Evolutionary conservation across 2,113 vertebrate genomes (phyloP).

Genomic region (Heteronetta atricapilla): DNA sequence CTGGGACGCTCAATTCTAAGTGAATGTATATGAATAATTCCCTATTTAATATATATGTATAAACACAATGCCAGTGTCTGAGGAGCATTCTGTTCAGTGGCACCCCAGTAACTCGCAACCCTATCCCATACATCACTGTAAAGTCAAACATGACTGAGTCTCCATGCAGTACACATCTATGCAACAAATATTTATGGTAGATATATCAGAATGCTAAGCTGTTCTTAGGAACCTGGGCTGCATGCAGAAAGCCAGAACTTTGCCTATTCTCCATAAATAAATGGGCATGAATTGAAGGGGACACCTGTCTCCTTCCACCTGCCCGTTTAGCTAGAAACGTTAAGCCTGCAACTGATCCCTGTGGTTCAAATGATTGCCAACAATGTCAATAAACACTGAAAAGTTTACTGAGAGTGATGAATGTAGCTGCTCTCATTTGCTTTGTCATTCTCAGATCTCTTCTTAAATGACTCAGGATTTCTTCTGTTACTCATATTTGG

Average conservation of each 20-base stretch:
- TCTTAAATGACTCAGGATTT: neutral
- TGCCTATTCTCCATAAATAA: neutral
- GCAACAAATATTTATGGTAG: neutral
- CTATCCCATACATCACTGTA: neutral
- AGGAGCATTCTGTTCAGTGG: neutral
- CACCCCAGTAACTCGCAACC: neutral
- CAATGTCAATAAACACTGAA: neutral
- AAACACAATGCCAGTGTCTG: neutral
- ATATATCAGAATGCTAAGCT: neutral
- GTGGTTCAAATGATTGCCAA: neutral
- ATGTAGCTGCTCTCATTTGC: neutral
- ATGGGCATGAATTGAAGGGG: neutral
- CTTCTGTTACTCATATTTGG: neutral
- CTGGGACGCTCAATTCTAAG: neutral
- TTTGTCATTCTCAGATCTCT: neutral
- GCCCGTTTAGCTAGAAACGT: neutral
- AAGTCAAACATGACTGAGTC: neutral
- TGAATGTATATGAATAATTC: neutral
- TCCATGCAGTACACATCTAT: neutral
- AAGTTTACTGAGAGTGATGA: neutral
- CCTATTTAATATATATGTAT: neutral
- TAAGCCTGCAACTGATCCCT: neutral
- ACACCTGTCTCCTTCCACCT: neutral
- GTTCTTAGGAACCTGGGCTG: neutral
- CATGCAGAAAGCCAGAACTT: neutral